phyloP scores from a whole-genome alignment of 2,797 vertebrate species.

The Enteromius anoplus region DNA sequence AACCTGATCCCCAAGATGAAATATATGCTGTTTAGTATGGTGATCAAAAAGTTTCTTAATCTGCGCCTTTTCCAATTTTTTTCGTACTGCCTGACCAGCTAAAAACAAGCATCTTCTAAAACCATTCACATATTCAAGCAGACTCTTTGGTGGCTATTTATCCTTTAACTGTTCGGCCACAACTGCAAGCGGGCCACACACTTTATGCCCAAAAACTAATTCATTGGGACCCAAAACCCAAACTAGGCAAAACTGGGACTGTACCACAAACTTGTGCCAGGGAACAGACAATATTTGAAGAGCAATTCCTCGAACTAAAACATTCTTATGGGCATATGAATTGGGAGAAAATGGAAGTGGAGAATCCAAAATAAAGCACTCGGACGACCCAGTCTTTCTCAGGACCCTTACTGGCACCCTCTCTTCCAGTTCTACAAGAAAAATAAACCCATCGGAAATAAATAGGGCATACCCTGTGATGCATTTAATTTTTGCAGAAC shows the following conservation, averaged over 20 bases:
- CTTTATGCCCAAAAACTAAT: background rate
- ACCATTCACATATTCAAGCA: background rate
- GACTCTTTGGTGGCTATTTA: background rate
- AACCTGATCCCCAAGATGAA: background rate
- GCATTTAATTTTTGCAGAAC: too few relatives aligned
- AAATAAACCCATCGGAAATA: too few relatives aligned
- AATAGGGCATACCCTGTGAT: too few relatives aligned
- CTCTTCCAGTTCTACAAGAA: too few relatives aligned
- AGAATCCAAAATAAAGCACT: background rate
- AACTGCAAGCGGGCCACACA: background rate
- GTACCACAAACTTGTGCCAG: background rate
- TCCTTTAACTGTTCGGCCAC: background rate
- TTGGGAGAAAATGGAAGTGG: background rate
- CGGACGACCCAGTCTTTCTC: too few relatives aligned
- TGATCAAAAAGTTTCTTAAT: background rate
- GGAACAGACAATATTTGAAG: background rate
- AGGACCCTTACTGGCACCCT: too few relatives aligned
- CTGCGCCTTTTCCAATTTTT: background rate
- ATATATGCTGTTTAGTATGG: background rate
- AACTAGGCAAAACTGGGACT: slow-evolving; percentile 5
- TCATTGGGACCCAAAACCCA: background rate
- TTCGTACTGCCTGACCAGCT: background rate
- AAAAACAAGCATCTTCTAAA: background rate
- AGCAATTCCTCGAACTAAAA: background rate
- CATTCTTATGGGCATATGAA: background rate